A percentile compares a stretch with the other conserved stretches of the same genome.
Conservation (phyloP, 2,113 vertebrate species). For the Ia io region DNA sequence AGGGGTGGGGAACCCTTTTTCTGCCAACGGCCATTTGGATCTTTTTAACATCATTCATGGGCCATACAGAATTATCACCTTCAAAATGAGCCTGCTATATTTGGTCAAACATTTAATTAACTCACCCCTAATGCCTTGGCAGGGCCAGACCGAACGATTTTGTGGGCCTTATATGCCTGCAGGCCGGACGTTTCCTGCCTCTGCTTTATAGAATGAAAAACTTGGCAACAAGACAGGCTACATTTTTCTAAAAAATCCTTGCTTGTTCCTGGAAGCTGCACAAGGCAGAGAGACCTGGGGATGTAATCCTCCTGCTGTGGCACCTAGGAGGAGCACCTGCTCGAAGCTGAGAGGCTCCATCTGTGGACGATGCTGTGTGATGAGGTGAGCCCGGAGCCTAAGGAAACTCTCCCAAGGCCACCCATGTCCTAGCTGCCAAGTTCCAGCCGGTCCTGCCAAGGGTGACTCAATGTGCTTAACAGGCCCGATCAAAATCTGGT, state of each 20-base stretch:
- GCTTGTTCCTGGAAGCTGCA: not conserved
- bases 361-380: not conserved
- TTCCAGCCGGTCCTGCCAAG: not conserved
- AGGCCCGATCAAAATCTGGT: not conserved
- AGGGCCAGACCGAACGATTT: too few relatives aligned
- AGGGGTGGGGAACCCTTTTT: too few relatives aligned
- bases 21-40: too few relatives aligned
- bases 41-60: too few relatives aligned
- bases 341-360: not conserved
- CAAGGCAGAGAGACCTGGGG: not conserved
- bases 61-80: too few relatives aligned
- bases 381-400: not conserved
- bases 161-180: too few relatives aligned
- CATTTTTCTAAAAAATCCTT: conserved; percentile 6
- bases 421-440: not conserved
- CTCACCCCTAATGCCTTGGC: too few relatives aligned
- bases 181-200: too few relatives aligned
- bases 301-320: not conserved
- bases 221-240: not conserved
- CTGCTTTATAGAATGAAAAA: not conserved
- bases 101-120: too few relatives aligned
- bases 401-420: not conserved
- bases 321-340: not conserved
- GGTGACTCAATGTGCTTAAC: not conserved
- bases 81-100: too few relatives aligned